Percentiles rank a stretch among this genome's conserved stretches.
These are phyloP conservation scores for Hofmannophila pseudospretella DNA, from an alignment of 2,888 invertebrate species.

Conservation along the genomic window DNA sequence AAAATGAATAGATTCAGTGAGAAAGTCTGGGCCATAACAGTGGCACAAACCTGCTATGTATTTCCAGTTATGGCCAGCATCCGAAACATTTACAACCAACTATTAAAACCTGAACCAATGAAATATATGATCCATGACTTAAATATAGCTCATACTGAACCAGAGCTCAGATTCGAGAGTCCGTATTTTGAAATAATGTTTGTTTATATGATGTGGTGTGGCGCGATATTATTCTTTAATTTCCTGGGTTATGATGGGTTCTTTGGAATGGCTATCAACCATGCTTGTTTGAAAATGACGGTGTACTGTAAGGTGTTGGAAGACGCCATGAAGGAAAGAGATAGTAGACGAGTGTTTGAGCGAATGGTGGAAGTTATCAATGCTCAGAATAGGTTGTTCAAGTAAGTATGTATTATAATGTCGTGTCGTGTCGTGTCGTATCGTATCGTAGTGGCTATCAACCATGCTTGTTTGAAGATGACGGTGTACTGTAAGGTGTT, in stretches of 20 bases:
- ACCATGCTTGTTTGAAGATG: too few species aligned
- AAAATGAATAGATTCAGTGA: conserved; percentile 28
- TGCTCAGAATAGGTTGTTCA: conserved; percentile 30
- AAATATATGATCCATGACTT: conserved; percentile 45
- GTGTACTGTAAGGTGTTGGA: conserved; percentile 37
- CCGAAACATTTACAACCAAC: conserved; percentile 27
- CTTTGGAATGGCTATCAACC: conserved; percentile 43
- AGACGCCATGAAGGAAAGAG: conserved; percentile 27
- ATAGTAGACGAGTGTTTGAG: conserved; percentile 9
- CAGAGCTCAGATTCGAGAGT: conserved; percentile 30
- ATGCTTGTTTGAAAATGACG: conserved; percentile 52
- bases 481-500: too few species aligned
- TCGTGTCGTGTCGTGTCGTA: too few species aligned
- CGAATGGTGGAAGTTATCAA: conserved; percentile 33
- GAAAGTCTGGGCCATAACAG: conserved; percentile 30
- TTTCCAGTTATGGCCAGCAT: conserved; percentile 37
- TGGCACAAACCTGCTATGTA: conserved; percentile 22
- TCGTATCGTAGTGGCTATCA: too few species aligned
- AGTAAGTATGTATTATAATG: too few species aligned
- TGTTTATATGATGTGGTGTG: conserved; percentile 28
- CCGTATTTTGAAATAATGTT: conserved; percentile 47
- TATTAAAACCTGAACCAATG: conserved; percentile 22
- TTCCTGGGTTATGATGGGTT: conserved; percentile 51
- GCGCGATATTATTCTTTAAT: conserved; percentile 29
- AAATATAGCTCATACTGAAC: conserved; percentile 25